phyloP scores from a whole-genome alignment of 2,888 invertebrate species.

The Bimastos eiseni region DNA sequence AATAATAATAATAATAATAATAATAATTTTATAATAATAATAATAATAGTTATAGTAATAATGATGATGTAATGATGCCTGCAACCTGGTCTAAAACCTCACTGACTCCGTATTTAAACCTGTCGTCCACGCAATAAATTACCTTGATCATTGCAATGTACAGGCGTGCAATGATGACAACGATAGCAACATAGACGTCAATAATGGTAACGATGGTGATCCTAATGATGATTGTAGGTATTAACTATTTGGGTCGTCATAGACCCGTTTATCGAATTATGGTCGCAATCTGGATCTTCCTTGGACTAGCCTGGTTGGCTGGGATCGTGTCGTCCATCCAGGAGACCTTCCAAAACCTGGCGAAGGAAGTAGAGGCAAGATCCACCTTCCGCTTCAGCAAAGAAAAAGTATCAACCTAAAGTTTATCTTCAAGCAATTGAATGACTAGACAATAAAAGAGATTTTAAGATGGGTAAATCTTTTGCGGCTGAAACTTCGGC shows the following conservation, averaged over 20 bases:
- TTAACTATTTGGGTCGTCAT: not conserved
- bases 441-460: too few relatives aligned
- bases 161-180: not conserved
- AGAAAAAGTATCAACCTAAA: not conserved
- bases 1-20: too few relatives aligned
- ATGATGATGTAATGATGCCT: too few relatives aligned
- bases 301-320: not conserved
- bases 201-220: not conserved
- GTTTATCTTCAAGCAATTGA: not conserved
- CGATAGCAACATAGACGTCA: too few relatives aligned
- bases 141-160: not conserved
- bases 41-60: too few relatives aligned
- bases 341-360: constrained; percentile 10
- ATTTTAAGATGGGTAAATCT: too few relatives aligned
- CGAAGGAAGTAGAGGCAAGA: not conserved
- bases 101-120: too few relatives aligned
- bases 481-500: too few relatives aligned
- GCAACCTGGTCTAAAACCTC: too few relatives aligned
- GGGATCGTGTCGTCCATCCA: constrained; percentile 13
- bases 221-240: not conserved
- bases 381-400: not conserved
- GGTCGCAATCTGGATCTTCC: constrained; percentile 15
- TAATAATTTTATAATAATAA: too few relatives aligned
- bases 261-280: not conserved
- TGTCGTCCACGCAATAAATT: too few relatives aligned